Percentiles rank a stretch among this genome's conserved stretches.
These are phyloP conservation scores for Henicopernis longicauda DNA, from an alignment of 2,113 vertebrate species.

Conservation along the genomic window DNA sequence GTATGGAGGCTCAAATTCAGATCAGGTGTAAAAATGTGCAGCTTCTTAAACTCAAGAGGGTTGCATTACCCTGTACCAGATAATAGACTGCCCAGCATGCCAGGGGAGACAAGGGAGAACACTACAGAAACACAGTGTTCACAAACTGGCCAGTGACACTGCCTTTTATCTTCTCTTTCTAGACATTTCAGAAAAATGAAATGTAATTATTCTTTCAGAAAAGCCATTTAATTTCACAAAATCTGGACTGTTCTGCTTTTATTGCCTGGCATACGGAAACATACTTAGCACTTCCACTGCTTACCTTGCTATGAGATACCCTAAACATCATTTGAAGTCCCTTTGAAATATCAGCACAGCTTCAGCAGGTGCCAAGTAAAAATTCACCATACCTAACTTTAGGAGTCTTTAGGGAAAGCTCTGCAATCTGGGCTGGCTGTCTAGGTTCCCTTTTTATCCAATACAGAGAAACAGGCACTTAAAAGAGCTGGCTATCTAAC, in stretches of 20 bases:
- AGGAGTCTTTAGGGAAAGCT: background rate
- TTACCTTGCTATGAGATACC: background rate
- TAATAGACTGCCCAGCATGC: background rate
- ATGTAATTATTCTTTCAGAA: background rate
- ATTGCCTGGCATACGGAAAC: background rate
- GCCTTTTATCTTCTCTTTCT: background rate
- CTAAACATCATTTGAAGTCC: background rate
- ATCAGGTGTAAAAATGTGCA: background rate
- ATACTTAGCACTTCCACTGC: background rate
- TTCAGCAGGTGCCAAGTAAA: background rate
- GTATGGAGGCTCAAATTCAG: background rate
- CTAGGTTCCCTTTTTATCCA: background rate
- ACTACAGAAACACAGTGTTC: background rate
- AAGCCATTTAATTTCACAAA: background rate
- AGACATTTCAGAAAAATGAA: background rate
- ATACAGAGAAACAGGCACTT: background rate
- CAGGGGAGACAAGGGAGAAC: background rate
- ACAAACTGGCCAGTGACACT: background rate
- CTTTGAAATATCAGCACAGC: background rate
- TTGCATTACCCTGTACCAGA: background rate
- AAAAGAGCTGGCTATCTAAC: background rate
- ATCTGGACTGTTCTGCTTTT: background rate
- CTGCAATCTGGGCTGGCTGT: background rate
- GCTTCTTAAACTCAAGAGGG: background rate
- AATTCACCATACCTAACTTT: background rate